A percentile compares a stretch with the other conserved stretches of the same genome.
Conservation (phyloP, 2,888 invertebrate genomes). For the Mythimna albipuncta region DNA sequence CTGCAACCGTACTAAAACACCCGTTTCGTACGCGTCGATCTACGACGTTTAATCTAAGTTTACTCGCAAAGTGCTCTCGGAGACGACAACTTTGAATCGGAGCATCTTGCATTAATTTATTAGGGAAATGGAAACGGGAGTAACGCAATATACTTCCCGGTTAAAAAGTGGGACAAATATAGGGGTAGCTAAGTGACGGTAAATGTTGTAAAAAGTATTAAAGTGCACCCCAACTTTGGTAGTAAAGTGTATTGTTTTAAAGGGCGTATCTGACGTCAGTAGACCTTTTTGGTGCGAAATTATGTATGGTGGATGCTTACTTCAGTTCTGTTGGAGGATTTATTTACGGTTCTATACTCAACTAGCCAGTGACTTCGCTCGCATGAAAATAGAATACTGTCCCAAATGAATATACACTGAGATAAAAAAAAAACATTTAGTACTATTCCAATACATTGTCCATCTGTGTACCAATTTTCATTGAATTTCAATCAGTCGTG, state of each 20-base stretch:
- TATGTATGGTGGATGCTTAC: slow-evolving; percentile 11
- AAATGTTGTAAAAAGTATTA: slow-evolving; percentile 44
- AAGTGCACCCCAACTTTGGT: slow-evolving; percentile 47
- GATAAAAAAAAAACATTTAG: too few species aligned
- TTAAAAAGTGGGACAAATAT: slow-evolving; percentile 33
- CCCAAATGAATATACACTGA: background rate
- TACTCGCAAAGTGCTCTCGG: slow-evolving; percentile 77
- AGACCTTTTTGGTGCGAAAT: slow-evolving; percentile 19
- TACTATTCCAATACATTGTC: background rate
- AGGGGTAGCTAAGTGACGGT: slow-evolving; percentile 34
- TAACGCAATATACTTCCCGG: slow-evolving; percentile 24
- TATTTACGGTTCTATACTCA: background rate
- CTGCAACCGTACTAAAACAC: slow-evolving; percentile 74
- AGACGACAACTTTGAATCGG: slow-evolving; percentile 74
- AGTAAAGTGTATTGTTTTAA: slow-evolving; percentile 52
- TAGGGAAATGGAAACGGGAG: slow-evolving; percentile 63
- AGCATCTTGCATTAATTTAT: slow-evolving; percentile 75
- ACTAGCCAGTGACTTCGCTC: background rate
- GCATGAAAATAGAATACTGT: background rate
- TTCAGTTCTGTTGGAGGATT: background rate
- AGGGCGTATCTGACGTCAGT: slow-evolving; percentile 7
- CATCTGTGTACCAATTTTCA: background rate
- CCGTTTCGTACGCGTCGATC: slow-evolving; percentile 80
- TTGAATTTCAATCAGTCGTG: background rate
- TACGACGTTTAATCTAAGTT: slow-evolving; percentile 87